These are phyloP conservation scores for Platycheirus albimanus DNA, from an alignment of 2,888 invertebrate species.

Conservation along the genomic window DNA sequence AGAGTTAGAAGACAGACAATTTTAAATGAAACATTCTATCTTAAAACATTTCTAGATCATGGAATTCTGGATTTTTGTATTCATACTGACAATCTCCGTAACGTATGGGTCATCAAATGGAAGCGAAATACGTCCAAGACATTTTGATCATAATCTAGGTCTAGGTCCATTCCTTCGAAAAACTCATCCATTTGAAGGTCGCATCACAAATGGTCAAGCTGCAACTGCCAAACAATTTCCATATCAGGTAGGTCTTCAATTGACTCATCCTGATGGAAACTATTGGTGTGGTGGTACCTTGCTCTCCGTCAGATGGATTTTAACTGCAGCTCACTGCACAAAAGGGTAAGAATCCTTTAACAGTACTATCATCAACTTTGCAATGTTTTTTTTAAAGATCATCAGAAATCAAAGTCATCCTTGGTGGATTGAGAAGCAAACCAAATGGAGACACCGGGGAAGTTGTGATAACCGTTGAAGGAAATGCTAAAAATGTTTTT, in stretches of 20 bases:
- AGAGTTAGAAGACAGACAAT: no score
- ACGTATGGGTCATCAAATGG: neutral
- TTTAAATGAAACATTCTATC: no score
- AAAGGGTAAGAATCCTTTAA: constrained; percentile 71
- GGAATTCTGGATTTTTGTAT: neutral
- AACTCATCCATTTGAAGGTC: constrained; percentile 67
- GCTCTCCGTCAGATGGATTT: constrained; percentile 77
- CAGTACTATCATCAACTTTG: neutral
- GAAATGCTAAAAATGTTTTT: constrained; percentile 70
- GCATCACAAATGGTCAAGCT: constrained; percentile 78
- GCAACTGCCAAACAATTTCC: constrained; percentile 78
- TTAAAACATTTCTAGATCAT: neutral
- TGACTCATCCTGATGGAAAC: constrained; percentile 68
- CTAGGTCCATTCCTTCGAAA: neutral
- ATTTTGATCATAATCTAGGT: neutral
- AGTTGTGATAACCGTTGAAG: constrained; percentile 9
- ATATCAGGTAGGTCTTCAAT: constrained; percentile 78
- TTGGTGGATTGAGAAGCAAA: constrained; percentile 75
- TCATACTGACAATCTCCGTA: neutral
- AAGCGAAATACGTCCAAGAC: neutral
- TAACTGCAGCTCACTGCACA: constrained; percentile 81
- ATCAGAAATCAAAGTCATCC: constrained; percentile 66
- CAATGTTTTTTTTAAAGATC: neutral
- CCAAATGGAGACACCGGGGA: constrained; percentile 38
- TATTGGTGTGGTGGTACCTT: constrained; percentile 80